These are phyloP conservation scores for Alcis repandata DNA, from an alignment of 2,888 invertebrate genomes.

Conservation along the genomic window DNA sequence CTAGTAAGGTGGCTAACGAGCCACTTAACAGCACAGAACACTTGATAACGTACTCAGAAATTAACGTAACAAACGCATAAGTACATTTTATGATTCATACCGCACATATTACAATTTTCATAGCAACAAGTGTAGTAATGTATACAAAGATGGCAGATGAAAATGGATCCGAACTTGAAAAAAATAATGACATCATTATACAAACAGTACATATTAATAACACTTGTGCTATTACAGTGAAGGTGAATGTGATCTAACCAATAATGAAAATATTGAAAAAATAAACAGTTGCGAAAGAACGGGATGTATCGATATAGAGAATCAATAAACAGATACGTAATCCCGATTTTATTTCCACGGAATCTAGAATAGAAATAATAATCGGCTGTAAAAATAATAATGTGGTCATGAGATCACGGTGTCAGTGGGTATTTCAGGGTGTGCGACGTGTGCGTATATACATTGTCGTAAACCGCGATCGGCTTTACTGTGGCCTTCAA, in stretches of 20 bases:
- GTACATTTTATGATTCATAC: slow-evolving; percentile 19
- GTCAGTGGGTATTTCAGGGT: slow-evolving; percentile 38
- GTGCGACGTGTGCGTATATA: no score
- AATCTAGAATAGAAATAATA: slow-evolving; percentile 20
- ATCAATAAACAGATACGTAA: slow-evolving; percentile 16
- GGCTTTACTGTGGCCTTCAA: slow-evolving; percentile 43
- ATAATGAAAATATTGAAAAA: slow-evolving; percentile 26
- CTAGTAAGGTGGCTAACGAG: neutral
- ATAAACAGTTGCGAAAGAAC: slow-evolving; percentile 35
- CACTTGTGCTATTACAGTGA: slow-evolving; percentile 21
- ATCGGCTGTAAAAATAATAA: slow-evolving; percentile 24
- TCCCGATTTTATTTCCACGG: slow-evolving; percentile 18
- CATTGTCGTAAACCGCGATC: slow-evolving; percentile 42
- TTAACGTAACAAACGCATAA: slow-evolving; percentile 9
- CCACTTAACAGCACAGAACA: no score
- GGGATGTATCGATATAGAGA: slow-evolving; percentile 19
- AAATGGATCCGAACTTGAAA: slow-evolving; percentile 8
- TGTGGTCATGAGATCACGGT: slow-evolving; percentile 18
- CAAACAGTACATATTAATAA: slow-evolving; percentile 24
- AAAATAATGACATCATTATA: slow-evolving; percentile 30
- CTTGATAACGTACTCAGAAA: slow-evolving; percentile 2
- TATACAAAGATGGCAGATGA: slow-evolving; percentile 24
- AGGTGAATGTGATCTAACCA: slow-evolving; percentile 11
- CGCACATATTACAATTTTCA: slow-evolving; percentile 16
- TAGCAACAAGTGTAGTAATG: slow-evolving; percentile 13